Percentiles rank a stretch among this genome's conserved stretches.
phyloP scores from a whole-genome alignment of 2,797 vertebrate genomes.

The Gymnoscopelus braueri region DNA sequence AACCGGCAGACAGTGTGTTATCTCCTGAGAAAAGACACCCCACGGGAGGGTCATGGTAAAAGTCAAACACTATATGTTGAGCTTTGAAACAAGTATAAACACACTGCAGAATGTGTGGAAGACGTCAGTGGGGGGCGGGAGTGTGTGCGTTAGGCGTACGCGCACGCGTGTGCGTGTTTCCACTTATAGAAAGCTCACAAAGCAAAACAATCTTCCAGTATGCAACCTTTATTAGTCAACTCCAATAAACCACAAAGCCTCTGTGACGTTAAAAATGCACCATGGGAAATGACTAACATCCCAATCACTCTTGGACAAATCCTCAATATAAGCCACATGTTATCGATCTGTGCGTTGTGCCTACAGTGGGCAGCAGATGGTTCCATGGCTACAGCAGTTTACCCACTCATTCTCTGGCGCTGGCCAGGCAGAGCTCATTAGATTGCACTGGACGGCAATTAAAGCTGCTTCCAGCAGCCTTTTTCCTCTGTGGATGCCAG shows the following conservation, averaged over 20 bases:
- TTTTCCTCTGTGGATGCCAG: constrained; percentile 21
- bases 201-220: constrained; percentile 1
- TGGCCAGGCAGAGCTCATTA: constrained; percentile 24
- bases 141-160: not conserved
- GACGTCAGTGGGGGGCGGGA: not conserved
- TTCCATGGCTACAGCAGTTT: constrained; percentile 18
- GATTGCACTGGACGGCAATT: constrained; percentile 33
- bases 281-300: constrained; percentile 68
- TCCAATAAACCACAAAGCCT: constrained; percentile 14
- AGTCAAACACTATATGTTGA: not conserved
- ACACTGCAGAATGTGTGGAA: constrained; percentile 1
- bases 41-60: constrained; percentile 12
- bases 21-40: constrained; percentile 10
- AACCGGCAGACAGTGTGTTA: constrained; percentile 6
- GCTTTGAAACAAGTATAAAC: constrained; percentile 10
- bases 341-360: constrained; percentile 47
- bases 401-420: constrained; percentile 16
- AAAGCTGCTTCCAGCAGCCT: constrained; percentile 38
- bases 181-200: not conserved
- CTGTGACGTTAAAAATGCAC: constrained; percentile 20
- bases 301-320: constrained; percentile 56
- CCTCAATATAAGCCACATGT: constrained; percentile 68
- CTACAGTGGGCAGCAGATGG: constrained; percentile 17
- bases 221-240: constrained; percentile 18
- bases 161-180: not conserved